Base-by-base conservation (phyloP, 2,113 vertebrate genomes). In the Capreolus pygargus region DNA sequence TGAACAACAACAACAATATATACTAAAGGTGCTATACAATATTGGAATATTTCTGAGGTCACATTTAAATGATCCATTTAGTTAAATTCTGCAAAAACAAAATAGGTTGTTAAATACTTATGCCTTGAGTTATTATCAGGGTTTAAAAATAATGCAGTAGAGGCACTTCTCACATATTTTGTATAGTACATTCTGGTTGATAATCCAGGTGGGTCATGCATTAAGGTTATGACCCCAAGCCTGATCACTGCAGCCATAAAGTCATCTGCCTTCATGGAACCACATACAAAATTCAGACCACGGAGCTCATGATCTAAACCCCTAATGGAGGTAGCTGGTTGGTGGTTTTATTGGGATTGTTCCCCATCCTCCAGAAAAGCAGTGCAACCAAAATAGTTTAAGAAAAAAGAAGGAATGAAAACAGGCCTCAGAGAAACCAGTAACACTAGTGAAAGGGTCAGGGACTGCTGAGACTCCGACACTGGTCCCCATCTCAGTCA, bases 141-240 rank as follows among this genome's bases (percentile, higher is more conserved):
- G 43, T 52, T 76, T 55, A 36, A 83, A 91, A 96, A 67, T 60
- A 81, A 86, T 2, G 33, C 33, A 78, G 11, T 4, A n/a, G 15
- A 47, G 79, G 52, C 6, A 57, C 36, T 30, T 84, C 43, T 52
- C 39, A 2, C 4, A 3, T 60, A 33, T 33, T 19, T 19, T 47
- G 55, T n/a, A 79, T 4, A 11, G 13, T n/a, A 6, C 1, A 16
- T 28, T 54, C 58, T 30, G n/a, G 11, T 10, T 50, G 45, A 50
- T 45, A 64, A 74, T 61, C 33, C 12, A 58, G 10, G 67, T 1
- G 1, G 36, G n/a, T 47, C 86, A 70, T 19, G 7, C 7, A 54
- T 28, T 1, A 25, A 11, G 0, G 3, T 43, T 7, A 45, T 13
- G n/a, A 67, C 58, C 52, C 13, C 1, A 2, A 15, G 1, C 17